Evolutionary conservation across 2,888 invertebrate genomes (phyloP).

Genomic region (Brachyptera putata): DNA sequence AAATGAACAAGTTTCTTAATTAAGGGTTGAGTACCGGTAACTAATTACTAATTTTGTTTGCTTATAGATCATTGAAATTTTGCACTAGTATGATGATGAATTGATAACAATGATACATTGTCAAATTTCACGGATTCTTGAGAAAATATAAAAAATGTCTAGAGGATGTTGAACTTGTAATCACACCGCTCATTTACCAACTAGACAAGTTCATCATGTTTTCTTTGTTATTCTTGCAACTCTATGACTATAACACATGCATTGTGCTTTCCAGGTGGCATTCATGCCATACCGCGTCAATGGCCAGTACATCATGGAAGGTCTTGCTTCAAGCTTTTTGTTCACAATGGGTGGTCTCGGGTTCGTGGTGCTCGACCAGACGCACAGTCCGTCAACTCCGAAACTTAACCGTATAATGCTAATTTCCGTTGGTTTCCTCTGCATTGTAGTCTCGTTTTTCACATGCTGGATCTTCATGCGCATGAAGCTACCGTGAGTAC

Average conservation of each 20-base stretch:
- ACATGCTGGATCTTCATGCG: constrained; percentile 98
- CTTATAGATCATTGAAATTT: no score
- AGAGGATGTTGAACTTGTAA: no score
- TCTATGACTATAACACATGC: neutral
- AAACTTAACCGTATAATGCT: constrained; percentile 87
- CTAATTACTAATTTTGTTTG: no score
- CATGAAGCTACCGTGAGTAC: constrained; percentile 89
- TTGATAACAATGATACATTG: no score
- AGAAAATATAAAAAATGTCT: no score
- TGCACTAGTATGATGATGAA: no score
- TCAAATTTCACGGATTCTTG: no score
- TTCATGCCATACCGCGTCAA: constrained; percentile 99
- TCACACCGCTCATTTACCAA: no score
- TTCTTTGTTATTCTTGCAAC: neutral
- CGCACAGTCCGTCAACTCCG: constrained; percentile 84
- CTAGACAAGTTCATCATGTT: no score
- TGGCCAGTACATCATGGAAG: constrained; percentile 99
- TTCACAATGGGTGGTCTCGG: constrained; percentile 95
- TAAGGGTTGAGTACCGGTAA: no score
- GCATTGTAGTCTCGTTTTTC: constrained; percentile 89
- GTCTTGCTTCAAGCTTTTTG: constrained; percentile 93
- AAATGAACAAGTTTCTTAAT: no score
- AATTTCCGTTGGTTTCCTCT: constrained; percentile 85
- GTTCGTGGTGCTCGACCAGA: constrained; percentile 93
- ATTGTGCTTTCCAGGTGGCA: constrained; percentile 60